phyloP scores from a whole-genome alignment of 2,113 vertebrate genomes.

The Calonectris borealis region DNA sequence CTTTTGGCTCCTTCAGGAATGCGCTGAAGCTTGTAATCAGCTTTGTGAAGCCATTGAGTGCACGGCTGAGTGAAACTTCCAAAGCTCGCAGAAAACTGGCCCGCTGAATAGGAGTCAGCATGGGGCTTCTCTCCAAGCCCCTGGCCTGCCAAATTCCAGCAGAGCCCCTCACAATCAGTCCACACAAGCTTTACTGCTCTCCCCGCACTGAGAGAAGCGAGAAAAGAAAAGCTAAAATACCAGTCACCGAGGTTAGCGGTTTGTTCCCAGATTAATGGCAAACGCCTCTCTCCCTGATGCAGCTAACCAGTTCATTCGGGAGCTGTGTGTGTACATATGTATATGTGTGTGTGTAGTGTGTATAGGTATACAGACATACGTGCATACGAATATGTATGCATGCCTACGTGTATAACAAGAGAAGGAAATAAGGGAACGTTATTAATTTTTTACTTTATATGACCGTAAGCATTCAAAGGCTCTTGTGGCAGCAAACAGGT shows the following conservation, averaged over 20 bases:
- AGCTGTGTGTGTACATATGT: not conserved
- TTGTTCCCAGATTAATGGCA: conserved; percentile 85
- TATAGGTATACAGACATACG: not conserved
- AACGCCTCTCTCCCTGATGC: conserved; percentile 47
- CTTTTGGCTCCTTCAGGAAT: conserved; percentile 98
- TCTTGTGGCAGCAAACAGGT: not conserved
- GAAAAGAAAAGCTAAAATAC: conserved; percentile 83
- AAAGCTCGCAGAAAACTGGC: conserved; percentile 92
- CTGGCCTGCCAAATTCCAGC: conserved; percentile 97
- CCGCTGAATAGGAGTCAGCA: conserved; percentile 95
- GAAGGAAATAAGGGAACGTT: not conserved
- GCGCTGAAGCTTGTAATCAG: conserved; percentile 99
- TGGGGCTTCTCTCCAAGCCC: conserved; percentile 94
- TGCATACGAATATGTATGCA: not conserved
- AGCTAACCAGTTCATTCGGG: conserved; percentile 16
- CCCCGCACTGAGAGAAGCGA: conserved; percentile 75
- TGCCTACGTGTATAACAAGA: not conserved
- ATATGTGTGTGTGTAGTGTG: too few species aligned
- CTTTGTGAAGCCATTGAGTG: conserved; percentile 98
- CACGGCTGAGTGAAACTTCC: conserved; percentile 97
- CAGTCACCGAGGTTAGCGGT: conserved; percentile 76
- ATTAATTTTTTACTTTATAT: not conserved
- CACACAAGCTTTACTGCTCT: conserved; percentile 84
- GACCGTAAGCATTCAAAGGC: not conserved
- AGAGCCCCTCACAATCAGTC: conserved; percentile 96